Base-by-base conservation (phyloP, 1,140 invertebrate genomes). In the Neotoxoptera formosana region DNA sequence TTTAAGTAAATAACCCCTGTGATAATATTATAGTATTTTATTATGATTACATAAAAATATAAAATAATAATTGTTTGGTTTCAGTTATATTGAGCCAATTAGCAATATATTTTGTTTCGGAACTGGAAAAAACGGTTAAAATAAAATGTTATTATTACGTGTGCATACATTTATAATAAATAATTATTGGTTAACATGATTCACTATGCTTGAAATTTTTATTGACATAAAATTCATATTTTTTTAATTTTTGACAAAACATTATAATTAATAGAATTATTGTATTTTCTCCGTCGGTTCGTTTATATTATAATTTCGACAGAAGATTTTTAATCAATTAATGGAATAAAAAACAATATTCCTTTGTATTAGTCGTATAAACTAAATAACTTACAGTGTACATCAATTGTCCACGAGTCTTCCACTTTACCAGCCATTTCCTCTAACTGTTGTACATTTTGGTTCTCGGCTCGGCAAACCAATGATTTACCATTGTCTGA, bases 391-490 rank as follows among this genome's bases (percentile, higher is more conserved):
- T 97, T 95, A 98, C 98, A 98, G 95, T 97, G 97, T 91, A 98
- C 96, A 95, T 98, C 98, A 17, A 98, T 95, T 93, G 96, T 97
- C 96, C 98, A 97, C 93, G 96, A 96, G 94, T 97, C 97, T 95
- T 98, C 97, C 92, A 97, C 96, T 48, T 96, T 96, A 86, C 96
- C 96, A 94, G 97, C 96, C 36, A 98, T 96, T 76, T 97, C 96
- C 81, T 96, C 95, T 8, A 56, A 25, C 23, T 84, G 91, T 53
- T 86, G 91, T 7, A 93, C 91, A 1, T 23, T 48, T 36, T 93
- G n/a, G 95, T 98, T 98, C 94, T 97, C 97, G 0, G 98, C 98
- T 94, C 97, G 96, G 95, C 98, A 99, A 53, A 96, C 97, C 25
- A 99, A 95, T 51, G 96, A 95, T 95, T 97, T 97, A 30, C 97